Evolutionary conservation across 2,113 vertebrate species (phyloP).

Genomic region (Brachirus orientalis): DNA sequence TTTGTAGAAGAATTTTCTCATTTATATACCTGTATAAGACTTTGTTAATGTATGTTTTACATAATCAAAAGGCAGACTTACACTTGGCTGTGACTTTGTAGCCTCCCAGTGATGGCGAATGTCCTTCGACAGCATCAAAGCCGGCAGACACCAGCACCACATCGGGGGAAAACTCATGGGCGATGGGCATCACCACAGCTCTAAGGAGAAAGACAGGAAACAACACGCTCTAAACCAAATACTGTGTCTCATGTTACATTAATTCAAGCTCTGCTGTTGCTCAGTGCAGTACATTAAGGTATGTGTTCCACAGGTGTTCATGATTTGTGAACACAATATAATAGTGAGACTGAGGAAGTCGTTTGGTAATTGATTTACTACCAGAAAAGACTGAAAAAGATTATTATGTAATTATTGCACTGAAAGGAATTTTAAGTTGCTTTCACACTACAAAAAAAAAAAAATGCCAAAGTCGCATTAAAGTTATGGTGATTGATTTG

Average conservation of each 20-base stretch:
- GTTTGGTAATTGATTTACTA: slow-evolving; percentile 22
- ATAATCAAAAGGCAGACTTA: slow-evolving; percentile 69
- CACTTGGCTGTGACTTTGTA: slow-evolving; percentile 95
- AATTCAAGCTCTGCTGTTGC: slow-evolving; percentile 14
- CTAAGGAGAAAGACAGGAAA: slow-evolving; percentile 69
- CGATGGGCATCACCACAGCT: slow-evolving; percentile 94
- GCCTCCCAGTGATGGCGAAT: slow-evolving; percentile 86
- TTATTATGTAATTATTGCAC: slow-evolving; percentile 21
- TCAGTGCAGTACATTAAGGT: slow-evolving; percentile 10
- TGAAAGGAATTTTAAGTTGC: slow-evolving; percentile 6
- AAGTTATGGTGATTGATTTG: slow-evolving; percentile 27
- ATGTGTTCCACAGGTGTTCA: slow-evolving; percentile 54
- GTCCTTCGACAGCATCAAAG: slow-evolving; percentile 92
- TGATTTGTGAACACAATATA: slow-evolving; percentile 36
- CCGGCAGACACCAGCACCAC: slow-evolving; percentile 94
- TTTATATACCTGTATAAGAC: not conserved
- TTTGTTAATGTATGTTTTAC: not conserved
- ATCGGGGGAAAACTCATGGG: slow-evolving; percentile 90
- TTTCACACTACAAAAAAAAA: slow-evolving; percentile 24
- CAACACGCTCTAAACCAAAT: slow-evolving; percentile 17
- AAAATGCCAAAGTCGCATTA: too few relatives aligned
- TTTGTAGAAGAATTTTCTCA: not conserved
- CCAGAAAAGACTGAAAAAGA: slow-evolving; percentile 8
- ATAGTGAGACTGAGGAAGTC: slow-evolving; percentile 20
- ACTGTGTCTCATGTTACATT: not conserved